A percentile compares a stretch with the other conserved stretches of the same genome.
Conservation (phyloP, 1,140 invertebrate species). For the Euglossa dilemma region DNA sequence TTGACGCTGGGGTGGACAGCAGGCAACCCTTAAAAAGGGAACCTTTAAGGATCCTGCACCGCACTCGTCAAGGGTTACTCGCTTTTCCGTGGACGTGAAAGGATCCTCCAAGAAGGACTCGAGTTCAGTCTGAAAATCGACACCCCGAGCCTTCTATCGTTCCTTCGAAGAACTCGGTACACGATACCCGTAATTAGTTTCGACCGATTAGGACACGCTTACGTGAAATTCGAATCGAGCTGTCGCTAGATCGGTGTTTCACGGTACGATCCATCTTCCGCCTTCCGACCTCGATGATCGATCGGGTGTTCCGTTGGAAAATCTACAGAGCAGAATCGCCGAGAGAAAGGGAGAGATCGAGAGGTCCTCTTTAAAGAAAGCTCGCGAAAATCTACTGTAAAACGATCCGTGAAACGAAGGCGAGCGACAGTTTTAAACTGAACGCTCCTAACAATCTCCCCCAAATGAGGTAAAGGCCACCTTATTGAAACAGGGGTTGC, state of each 20-base stretch:
- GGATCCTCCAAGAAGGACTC: slow-evolving; percentile 33
- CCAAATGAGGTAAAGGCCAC: slow-evolving; percentile 83
- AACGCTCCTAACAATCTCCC: slow-evolving; percentile 80
- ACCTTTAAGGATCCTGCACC: slow-evolving; percentile 72
- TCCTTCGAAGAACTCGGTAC: no score
- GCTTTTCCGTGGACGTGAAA: slow-evolving; percentile 56
- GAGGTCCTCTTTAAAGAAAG: slow-evolving; percentile 63
- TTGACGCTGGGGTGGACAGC: slow-evolving; percentile 75
- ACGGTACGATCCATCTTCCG: background rate
- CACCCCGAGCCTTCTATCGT: background rate
- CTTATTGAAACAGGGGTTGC: slow-evolving; percentile 83
- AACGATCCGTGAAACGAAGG: slow-evolving; percentile 72
- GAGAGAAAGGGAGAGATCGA: background rate
- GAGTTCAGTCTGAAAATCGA: slow-evolving; percentile 43
- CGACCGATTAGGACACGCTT: no score
- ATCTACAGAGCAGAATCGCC: background rate
- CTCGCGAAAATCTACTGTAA: slow-evolving; percentile 77
- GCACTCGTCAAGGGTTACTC: slow-evolving; percentile 73
- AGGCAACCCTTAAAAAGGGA: slow-evolving; percentile 79
- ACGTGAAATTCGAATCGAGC: background rate
- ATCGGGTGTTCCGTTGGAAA: background rate
- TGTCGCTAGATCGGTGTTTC: no score
- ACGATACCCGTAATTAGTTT: background rate
- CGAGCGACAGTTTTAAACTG: slow-evolving; percentile 80
- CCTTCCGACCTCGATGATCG: background rate